Percentiles rank a stretch among this genome's conserved stretches.
Evolutionary conservation across 2,888 invertebrate species (phyloP).

Genomic region (Drosophila nigritarsus): DNA sequence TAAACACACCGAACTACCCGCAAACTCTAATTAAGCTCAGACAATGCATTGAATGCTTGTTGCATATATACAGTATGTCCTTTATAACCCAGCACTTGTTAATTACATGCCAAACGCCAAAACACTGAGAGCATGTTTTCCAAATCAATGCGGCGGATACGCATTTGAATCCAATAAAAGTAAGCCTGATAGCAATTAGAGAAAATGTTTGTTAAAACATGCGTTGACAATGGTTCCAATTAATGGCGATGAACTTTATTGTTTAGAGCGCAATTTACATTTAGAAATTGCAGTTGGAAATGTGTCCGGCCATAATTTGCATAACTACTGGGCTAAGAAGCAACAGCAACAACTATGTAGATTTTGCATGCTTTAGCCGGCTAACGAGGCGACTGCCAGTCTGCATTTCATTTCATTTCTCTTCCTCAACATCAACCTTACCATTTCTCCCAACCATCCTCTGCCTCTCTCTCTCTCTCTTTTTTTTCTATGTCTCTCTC

Average conservation of each 20-base stretch:
- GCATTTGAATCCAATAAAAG: neutral
- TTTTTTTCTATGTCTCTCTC: neutral
- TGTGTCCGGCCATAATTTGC: conserved; percentile 33
- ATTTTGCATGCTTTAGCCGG: conserved; percentile 29
- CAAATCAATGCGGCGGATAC: neutral
- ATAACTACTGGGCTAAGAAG: conserved; percentile 12
- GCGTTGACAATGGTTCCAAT: conserved; percentile 49
- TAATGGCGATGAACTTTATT: conserved; percentile 63
- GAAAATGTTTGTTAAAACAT: conserved; percentile 17
- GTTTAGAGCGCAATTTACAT: conserved; percentile 64
- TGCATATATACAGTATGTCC: conserved; percentile 14
- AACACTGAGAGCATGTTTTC: conserved; percentile 27
- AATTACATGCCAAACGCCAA: conserved; percentile 47
- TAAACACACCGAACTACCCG: neutral
- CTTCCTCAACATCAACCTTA: neutral
- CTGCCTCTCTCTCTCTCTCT: neutral
- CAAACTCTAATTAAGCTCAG: conserved; percentile 12
- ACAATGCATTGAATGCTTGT: conserved; percentile 3
- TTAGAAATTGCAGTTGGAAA: conserved; percentile 17
- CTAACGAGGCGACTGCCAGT: conserved; percentile 58
- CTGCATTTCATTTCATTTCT: conserved; percentile 48
- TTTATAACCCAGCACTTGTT: conserved; percentile 8
- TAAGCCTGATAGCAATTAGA: neutral
- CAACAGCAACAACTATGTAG: conserved; percentile 19
- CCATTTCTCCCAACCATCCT: neutral